Base-by-base conservation (phyloP, 2,888 invertebrate species). In the Archips xylosteana region DNA sequence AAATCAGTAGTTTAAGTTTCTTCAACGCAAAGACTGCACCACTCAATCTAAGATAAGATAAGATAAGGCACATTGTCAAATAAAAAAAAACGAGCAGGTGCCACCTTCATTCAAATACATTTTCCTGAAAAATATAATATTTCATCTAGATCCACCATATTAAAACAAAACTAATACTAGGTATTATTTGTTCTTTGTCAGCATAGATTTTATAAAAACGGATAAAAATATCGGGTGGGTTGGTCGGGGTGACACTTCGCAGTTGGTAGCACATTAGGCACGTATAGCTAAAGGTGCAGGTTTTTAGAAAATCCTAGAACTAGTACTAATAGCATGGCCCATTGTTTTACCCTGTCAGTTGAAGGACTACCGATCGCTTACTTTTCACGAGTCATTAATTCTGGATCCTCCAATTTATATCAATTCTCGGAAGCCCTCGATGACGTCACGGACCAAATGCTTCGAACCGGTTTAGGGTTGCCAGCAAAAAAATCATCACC, bases 381-480 rank as follows among this genome's bases (percentile, higher is more conserved):
- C 51, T 54, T 15, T 10, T 71, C 60, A 60, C 69, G 13, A 73
- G 2, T 60, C 64, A 69, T 73, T 73, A 69, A 51, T 65, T 45
- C 51, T 51, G 66, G 66, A 62, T 66, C 61, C 54, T 23, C 51
- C 66, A 54, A 71, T 67, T 71, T 66, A 71, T 71, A 77, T 76
- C 74, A 75, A 66, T 71, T 64, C 60, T 45, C 49, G 51, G 51
- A 59, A 71, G 51, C 51, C 34, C 71, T 61, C 61, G 66, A 51
- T 71, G 77, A 76, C 66, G 62, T 62, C 69, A 64, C 66, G 51
- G 63, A 51, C 23, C 32, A 59, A 49, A 68, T 42, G 70, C 66
- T 51, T 62, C 12, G 32, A 76, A 75, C 72, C 71, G 67, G 71
- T 76, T 77, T 54, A 77, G 77, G 77, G 76, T 34, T 75, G 77